These are phyloP conservation scores for Coenobita brevimanus DNA, from an alignment of 1,140 invertebrate genomes.

Conservation along the genomic window DNA sequence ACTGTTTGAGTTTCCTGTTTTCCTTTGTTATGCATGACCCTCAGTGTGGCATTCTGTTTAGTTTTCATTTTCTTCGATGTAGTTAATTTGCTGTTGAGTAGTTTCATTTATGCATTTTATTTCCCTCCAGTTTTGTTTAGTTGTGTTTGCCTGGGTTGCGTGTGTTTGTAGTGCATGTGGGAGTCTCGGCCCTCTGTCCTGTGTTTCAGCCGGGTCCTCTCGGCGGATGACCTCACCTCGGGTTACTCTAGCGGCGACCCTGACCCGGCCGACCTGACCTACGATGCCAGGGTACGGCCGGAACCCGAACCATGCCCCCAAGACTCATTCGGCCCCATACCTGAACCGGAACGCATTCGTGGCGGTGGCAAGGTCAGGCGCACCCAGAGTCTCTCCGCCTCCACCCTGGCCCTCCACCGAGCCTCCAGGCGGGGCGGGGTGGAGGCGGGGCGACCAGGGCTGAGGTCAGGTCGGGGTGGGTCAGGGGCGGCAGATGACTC, in stretches of 20 bases:
- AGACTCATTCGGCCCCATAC: background rate
- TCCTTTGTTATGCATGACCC: too few relatives aligned
- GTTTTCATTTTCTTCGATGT: background rate
- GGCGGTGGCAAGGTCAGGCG: conserved; percentile 24
- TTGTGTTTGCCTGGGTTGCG: conserved; percentile 37
- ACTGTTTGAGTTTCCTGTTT: too few relatives aligned
- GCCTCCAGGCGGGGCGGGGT: conserved; percentile 6
- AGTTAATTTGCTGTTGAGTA: background rate
- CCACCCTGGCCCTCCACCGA: conserved; percentile 49
- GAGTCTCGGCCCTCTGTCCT: conserved; percentile 57
- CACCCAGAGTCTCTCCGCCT: conserved; percentile 54
- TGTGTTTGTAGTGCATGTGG: conserved; percentile 58
- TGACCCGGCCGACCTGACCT: conserved; percentile 25
- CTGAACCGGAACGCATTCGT: conserved; percentile 7
- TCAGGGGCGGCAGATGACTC: conserved; percentile 36
- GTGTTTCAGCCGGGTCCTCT: conserved; percentile 64
- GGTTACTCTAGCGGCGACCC: conserved; percentile 63
- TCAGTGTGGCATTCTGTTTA: too few relatives aligned
- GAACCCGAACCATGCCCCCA: conserved; percentile 10
- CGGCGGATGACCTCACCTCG: conserved; percentile 61
- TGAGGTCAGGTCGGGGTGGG: conserved; percentile 37
- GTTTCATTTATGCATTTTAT: background rate
- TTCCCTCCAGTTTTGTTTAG: background rate
- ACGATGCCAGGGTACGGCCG: conserved; percentile 18
- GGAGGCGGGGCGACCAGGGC: conserved; percentile 32